A percentile compares a stretch with the other conserved stretches of the same genome.
These are phyloP conservation scores for Bombycilla garrulus DNA, from an alignment of 2,113 vertebrate genomes.

Conservation along the genomic window DNA sequence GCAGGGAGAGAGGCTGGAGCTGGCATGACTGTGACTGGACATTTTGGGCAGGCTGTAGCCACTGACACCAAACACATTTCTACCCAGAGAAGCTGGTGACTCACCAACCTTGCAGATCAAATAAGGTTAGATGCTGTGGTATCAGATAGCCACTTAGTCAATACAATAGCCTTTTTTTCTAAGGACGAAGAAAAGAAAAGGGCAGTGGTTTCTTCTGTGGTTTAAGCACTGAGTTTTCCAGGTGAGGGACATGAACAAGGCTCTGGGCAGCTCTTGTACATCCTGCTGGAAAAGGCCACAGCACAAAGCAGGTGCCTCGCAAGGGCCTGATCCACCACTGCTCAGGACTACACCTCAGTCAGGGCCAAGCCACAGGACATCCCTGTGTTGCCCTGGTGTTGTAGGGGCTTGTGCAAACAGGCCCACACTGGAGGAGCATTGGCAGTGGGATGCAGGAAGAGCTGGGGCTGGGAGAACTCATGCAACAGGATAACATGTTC, in stretches of 20 bases:
- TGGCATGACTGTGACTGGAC: not conserved
- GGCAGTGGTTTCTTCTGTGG: not conserved
- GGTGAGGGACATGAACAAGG: not conserved
- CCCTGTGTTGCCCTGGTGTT: not conserved
- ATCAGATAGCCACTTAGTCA: not conserved
- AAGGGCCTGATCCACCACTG: not conserved
- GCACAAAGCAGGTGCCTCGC: not conserved
- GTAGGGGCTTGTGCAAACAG: not conserved
- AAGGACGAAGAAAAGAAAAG: not conserved
- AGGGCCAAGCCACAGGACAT: not conserved
- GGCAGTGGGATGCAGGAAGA: not conserved
- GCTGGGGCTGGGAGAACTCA: rapidly evolving
- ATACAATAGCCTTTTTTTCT: not conserved
- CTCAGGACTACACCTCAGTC: not conserved
- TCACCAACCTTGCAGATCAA: not conserved
- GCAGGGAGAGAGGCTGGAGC: not conserved
- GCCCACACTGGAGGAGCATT: not conserved
- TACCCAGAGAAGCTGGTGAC: not conserved
- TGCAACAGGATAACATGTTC: not conserved
- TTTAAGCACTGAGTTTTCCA: not conserved
- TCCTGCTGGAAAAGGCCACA: not conserved
- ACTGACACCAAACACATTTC: not conserved
- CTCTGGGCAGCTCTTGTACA: not conserved
- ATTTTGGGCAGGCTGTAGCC: not conserved
- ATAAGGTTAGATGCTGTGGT: not conserved